These are phyloP conservation scores for Exocentrus adspersus DNA, from an alignment of 2,888 invertebrate species.

Conservation along the genomic window DNA sequence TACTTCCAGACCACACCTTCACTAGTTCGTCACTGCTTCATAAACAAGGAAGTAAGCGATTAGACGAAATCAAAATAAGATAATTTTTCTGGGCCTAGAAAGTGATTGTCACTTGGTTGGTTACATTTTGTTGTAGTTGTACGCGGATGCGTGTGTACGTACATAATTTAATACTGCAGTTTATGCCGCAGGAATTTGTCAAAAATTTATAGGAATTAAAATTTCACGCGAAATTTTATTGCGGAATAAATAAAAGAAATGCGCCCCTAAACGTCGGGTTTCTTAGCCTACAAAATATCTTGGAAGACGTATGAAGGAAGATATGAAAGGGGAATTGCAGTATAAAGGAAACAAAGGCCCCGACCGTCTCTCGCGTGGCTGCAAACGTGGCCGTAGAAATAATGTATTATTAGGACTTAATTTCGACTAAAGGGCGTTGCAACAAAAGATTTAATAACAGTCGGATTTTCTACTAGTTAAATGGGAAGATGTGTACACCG, in stretches of 20 bases:
- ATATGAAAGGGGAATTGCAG: slow-evolving; percentile 62
- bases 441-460: slow-evolving; percentile 44
- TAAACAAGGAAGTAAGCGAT: too few relatives aligned
- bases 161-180: too few relatives aligned
- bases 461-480: slow-evolving; percentile 33
- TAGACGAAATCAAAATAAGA: too few relatives aligned
- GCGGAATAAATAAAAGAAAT: slow-evolving; percentile 58
- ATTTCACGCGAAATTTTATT: slow-evolving; percentile 57
- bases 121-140: too few relatives aligned
- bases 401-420: slow-evolving; percentile 37
- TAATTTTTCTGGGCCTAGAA: too few relatives aligned
- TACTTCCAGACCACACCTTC: too few relatives aligned
- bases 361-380: slow-evolving; percentile 52
- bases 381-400: slow-evolving; percentile 35
- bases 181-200: too few relatives aligned
- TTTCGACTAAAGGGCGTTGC: slow-evolving; percentile 46
- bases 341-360: slow-evolving; percentile 61
- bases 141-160: too few relatives aligned
- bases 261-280: slow-evolving; percentile 57
- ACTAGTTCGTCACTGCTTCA: too few relatives aligned
- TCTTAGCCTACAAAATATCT: slow-evolving; percentile 57
- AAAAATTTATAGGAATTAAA: slow-evolving; percentile 48
- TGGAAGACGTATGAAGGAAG: slow-evolving; percentile 59
- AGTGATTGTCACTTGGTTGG: too few relatives aligned
- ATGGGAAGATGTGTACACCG: slow-evolving; percentile 6